These are phyloP conservation scores for Augochlorella aurata DNA, from an alignment of 2,888 invertebrate genomes.

Conservation along the genomic window DNA sequence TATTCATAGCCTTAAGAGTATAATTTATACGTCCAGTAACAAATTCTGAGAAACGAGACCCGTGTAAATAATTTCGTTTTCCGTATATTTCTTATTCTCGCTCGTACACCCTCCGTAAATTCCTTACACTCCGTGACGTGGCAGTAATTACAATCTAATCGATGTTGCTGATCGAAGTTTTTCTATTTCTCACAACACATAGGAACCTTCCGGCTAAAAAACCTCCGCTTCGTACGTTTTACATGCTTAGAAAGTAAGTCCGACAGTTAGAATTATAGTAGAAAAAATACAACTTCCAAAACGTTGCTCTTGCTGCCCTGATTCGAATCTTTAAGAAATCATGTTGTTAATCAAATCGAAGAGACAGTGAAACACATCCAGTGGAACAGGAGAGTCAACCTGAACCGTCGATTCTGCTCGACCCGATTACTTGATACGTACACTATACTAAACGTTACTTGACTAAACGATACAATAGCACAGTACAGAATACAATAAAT, in stretches of 20 bases:
- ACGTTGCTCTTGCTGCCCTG: slow-evolving; percentile 10
- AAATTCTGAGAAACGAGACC: slow-evolving; percentile 45
- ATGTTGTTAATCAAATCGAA: slow-evolving; percentile 26
- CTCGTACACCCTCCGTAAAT: slow-evolving; percentile 22
- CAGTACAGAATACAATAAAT: slow-evolving; percentile 18
- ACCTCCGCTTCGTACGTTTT: slow-evolving; percentile 42
- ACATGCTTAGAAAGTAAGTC: slow-evolving; percentile 43
- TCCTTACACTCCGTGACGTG: slow-evolving; percentile 29
- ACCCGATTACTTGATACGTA: slow-evolving; percentile 16
- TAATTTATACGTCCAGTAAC: slow-evolving; percentile 50
- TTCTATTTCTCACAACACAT: slow-evolving; percentile 56
- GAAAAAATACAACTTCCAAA: slow-evolving; percentile 58
- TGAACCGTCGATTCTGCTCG: slow-evolving; percentile 13
- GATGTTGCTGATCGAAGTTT: slow-evolving; percentile 43
- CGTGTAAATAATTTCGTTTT: slow-evolving; percentile 17
- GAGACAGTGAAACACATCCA: slow-evolving; percentile 24
- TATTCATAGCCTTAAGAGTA: slow-evolving; percentile 59
- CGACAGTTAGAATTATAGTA: slow-evolving; percentile 49
- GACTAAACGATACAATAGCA: slow-evolving; percentile 20
- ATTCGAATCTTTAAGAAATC: slow-evolving; percentile 29
- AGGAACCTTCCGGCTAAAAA: slow-evolving; percentile 54
- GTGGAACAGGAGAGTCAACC: slow-evolving; percentile 21
- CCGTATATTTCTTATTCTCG: slow-evolving; percentile 4
- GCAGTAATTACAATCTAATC: slow-evolving; percentile 61
- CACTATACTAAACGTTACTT: not conserved